A percentile compares a stretch with the other conserved stretches of the same genome.
Conservation (phyloP, 2,113 vertebrate genomes). For the Pelecanoides urinatrix region DNA sequence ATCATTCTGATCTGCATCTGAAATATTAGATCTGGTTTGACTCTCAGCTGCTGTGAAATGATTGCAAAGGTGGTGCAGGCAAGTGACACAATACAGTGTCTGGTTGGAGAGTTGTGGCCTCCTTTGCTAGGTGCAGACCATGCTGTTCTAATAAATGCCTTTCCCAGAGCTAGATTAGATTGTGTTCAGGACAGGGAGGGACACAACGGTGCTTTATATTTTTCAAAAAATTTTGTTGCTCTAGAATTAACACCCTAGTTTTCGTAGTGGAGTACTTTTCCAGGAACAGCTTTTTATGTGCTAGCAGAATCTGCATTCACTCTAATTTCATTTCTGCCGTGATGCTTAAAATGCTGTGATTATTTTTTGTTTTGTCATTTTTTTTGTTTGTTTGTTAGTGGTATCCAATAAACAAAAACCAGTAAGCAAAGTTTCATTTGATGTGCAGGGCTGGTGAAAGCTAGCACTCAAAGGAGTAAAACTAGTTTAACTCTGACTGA, state of each 20-base stretch:
- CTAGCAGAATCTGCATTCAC: background rate
- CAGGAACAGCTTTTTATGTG: background rate
- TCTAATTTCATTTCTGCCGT: background rate
- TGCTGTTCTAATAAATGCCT: fast-evolving
- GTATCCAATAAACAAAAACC: background rate
- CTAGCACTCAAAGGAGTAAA: background rate
- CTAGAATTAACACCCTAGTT: background rate
- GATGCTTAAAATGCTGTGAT: background rate
- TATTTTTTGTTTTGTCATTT: background rate
- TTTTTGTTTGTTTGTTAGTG: background rate
- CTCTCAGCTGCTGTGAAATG: background rate
- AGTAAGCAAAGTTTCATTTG: background rate
- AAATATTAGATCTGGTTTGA: background rate
- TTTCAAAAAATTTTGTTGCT: background rate
- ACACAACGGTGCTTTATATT: background rate
- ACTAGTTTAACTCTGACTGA: background rate
- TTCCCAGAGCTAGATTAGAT: background rate
- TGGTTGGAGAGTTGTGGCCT: background rate
- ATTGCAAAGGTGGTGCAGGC: background rate
- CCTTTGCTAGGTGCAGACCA: background rate
- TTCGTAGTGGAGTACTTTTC: background rate
- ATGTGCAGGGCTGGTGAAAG: background rate
- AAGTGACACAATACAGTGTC: background rate
- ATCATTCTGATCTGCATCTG: background rate
- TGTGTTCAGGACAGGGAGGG: background rate